Conservation (phyloP, 2,113 vertebrate genomes). For the Poecilia latipinna region DNA sequence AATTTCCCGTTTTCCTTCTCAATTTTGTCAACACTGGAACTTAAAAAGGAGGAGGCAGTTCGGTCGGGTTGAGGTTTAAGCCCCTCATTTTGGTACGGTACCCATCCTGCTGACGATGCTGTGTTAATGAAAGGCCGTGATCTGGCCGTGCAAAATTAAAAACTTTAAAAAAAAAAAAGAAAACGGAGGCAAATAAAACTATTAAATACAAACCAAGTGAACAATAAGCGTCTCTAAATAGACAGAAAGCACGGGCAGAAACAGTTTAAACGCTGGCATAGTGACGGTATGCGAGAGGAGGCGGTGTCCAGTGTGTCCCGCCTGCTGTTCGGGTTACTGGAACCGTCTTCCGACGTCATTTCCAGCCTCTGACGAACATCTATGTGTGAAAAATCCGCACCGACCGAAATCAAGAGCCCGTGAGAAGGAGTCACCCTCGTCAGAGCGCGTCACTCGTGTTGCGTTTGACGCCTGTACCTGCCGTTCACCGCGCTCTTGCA, state of each 20-base stretch:
- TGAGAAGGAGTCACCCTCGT: constrained; percentile 18
- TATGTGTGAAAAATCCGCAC: constrained; percentile 15
- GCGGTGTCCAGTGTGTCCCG: constrained; percentile 33
- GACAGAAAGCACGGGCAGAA: neutral
- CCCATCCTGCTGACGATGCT: neutral
- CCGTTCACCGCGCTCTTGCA: constrained; percentile 7
- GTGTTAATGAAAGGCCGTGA: too few relatives aligned
- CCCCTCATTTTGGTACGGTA: neutral
- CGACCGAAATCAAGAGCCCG: constrained; percentile 27
- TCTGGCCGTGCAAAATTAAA: neutral
- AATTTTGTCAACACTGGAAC: neutral
- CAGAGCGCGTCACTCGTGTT: too few relatives aligned
- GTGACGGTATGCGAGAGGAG: neutral
- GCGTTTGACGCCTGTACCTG: too few relatives aligned
- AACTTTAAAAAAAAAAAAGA: neutral
- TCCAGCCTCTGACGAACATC: constrained; percentile 30
- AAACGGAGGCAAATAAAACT: neutral
- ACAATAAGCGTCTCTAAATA: neutral
- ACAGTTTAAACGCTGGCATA: neutral
- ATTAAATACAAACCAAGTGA: neutral
- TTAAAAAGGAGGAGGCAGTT: neutral
- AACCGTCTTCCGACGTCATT: constrained; percentile 54
- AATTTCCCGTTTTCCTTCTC: neutral
- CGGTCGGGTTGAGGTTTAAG: neutral
- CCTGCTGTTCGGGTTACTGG: constrained; percentile 50